Conservation (phyloP, 2,113 vertebrate species). For the Python bivittatus region DNA sequence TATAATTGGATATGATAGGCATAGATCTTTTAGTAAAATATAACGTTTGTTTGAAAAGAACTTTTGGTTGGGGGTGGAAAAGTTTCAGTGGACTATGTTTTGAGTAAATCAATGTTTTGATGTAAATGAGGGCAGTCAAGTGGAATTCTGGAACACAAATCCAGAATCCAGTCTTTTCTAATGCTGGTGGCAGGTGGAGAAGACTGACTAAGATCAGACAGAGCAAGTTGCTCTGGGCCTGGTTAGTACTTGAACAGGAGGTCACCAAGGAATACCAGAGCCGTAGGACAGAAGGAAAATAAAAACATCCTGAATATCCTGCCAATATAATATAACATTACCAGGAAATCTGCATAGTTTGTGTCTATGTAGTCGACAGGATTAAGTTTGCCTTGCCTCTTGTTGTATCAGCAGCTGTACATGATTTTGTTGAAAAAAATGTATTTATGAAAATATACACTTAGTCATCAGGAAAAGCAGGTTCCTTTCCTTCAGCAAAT, state of each 20-base stretch:
- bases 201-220: not conserved
- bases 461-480: not conserved
- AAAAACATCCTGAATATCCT: not conserved
- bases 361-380: not conserved
- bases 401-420: not conserved
- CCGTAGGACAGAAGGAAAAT: not conserved
- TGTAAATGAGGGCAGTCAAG: conserved; percentile 11
- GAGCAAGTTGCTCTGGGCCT: not conserved
- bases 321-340: not conserved
- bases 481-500: not conserved
- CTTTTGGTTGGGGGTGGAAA: conserved; percentile 7
- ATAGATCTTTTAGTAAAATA: not conserved
- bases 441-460: not conserved
- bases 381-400: not conserved
- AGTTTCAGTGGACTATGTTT: not conserved
- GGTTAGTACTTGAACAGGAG: not conserved
- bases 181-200: not conserved
- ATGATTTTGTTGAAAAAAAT: not conserved
- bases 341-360: not conserved
- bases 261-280: not conserved
- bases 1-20: conserved; percentile 24
- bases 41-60: conserved; percentile 10
- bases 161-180: not conserved
- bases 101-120: not conserved
- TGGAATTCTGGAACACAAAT: not conserved